Conservation (phyloP, 2,113 vertebrate genomes). For the Apeltes quadracus region DNA sequence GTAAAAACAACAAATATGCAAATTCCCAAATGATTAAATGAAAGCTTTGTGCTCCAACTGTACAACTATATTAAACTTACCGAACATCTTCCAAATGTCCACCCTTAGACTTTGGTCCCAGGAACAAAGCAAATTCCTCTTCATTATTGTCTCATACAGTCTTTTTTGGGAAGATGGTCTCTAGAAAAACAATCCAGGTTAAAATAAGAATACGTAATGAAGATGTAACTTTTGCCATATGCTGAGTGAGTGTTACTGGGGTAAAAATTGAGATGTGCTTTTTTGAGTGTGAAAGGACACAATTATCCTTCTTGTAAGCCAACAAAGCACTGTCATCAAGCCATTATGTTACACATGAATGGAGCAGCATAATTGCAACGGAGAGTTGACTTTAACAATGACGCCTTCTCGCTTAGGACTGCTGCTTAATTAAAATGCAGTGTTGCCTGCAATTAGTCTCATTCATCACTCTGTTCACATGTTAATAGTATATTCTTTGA, state of each 20-base stretch:
- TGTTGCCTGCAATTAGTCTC: slow-evolving; percentile 65
- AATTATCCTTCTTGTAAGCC: slow-evolving; percentile 74
- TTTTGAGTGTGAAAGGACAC: slow-evolving; percentile 66
- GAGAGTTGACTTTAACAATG: slow-evolving; percentile 75
- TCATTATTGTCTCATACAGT: background rate
- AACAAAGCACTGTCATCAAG: slow-evolving; percentile 76
- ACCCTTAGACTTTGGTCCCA: background rate
- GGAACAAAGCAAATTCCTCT: background rate
- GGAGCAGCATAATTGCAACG: slow-evolving; percentile 75
- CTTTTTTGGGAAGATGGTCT: background rate
- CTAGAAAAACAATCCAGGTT: background rate
- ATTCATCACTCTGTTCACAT: slow-evolving; percentile 72
- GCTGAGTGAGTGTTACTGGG: slow-evolving; percentile 30
- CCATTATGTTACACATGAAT: slow-evolving; percentile 79
- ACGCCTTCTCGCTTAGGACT: slow-evolving; percentile 68
- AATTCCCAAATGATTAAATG: background rate
- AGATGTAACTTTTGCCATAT: slow-evolving; percentile 27
- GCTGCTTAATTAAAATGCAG: slow-evolving; percentile 79
- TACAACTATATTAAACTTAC: background rate
- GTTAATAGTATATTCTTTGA: slow-evolving; percentile 59
- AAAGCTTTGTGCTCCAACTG: background rate
- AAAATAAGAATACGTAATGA: background rate
- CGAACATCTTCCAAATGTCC: background rate
- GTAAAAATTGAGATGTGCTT: slow-evolving; percentile 66
- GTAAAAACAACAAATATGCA: background rate